A percentile compares a stretch with the other conserved stretches of the same genome.
Evolutionary conservation across 1,140 invertebrate genomes (phyloP).

Genomic region (Trissolcus basalis): DNA sequence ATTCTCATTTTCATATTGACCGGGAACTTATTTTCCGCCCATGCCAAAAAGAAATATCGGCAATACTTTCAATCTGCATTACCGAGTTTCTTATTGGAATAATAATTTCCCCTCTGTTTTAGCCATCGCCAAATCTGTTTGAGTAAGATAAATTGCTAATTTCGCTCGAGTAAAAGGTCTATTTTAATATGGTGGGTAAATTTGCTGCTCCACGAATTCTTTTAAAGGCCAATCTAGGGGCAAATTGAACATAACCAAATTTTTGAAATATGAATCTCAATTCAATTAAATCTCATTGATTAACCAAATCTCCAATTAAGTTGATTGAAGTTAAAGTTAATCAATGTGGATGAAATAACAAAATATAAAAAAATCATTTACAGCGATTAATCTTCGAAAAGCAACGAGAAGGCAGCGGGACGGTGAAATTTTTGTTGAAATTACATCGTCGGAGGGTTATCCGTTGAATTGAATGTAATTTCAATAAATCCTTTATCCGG

Average conservation of each 20-base stretch:
- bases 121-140: slow-evolving; percentile 54
- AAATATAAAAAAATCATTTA: background rate
- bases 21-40: slow-evolving; percentile 30
- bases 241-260: too few species aligned
- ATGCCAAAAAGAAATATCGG: slow-evolving; percentile 54
- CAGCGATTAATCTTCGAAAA: slow-evolving; percentile 42
- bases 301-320: too few species aligned
- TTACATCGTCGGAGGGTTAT: slow-evolving; percentile 47
- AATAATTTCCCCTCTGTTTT: slow-evolving; percentile 56
- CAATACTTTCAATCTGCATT: slow-evolving; percentile 56
- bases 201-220: slow-evolving; percentile 53
- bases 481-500: slow-evolving; percentile 60
- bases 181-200: slow-evolving; percentile 53
- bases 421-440: slow-evolving; percentile 55
- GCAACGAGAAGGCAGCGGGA: slow-evolving; percentile 34
- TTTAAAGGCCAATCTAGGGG: background rate
- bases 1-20: slow-evolving; percentile 57
- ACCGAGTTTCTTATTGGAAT: slow-evolving; percentile 54
- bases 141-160: slow-evolving; percentile 60
- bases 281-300: too few species aligned
- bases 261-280: too few species aligned
- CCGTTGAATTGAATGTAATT: slow-evolving; percentile 57
- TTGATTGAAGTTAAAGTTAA: background rate
- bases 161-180: slow-evolving; percentile 52
- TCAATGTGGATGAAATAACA: too few species aligned